A percentile compares a stretch with the other conserved stretches of the same genome.
phyloP scores from a whole-genome alignment of 1,140 invertebrate genomes.

The Whitmania pigra region DNA sequence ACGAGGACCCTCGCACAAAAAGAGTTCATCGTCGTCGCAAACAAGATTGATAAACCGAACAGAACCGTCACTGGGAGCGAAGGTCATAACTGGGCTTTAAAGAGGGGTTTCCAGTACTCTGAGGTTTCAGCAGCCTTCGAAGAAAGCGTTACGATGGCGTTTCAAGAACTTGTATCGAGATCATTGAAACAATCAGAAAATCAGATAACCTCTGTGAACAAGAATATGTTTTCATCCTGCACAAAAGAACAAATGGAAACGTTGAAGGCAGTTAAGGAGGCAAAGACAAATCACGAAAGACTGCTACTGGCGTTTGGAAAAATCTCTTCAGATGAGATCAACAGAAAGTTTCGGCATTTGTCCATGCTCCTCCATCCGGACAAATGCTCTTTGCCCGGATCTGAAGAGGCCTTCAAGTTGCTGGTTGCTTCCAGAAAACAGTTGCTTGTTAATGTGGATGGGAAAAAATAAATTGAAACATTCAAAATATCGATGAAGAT shows the following conservation, averaged over 20 bases:
- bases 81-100: slow-evolving; percentile 39
- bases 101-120: slow-evolving; percentile 41
- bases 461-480: too few relatives aligned
- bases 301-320: too few relatives aligned
- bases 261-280: too few relatives aligned
- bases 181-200: not conserved
- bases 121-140: slow-evolving; percentile 42
- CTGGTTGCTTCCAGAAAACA: slow-evolving; percentile 39
- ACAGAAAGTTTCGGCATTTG: slow-evolving; percentile 43
- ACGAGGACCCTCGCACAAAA: slow-evolving; percentile 37
- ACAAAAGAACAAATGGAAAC: too few relatives aligned
- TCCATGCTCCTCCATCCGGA: slow-evolving; percentile 46
- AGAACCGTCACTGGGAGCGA: slow-evolving; percentile 39
- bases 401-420: slow-evolving; percentile 46
- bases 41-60: slow-evolving; percentile 39
- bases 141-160: slow-evolving; percentile 40
- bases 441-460: slow-evolving; percentile 26
- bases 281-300: too few relatives aligned
- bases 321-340: slow-evolving; percentile 39
- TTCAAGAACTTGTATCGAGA: slow-evolving; percentile 32
- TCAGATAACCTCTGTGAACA: too few relatives aligned
- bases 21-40: slow-evolving; percentile 39
- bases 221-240: too few relatives aligned
- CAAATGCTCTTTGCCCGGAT: slow-evolving; percentile 45
- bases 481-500: too few relatives aligned